Evolutionary conservation across 2,888 invertebrate genomes (phyloP).

Genomic region (Electrophaes corylata): DNA sequence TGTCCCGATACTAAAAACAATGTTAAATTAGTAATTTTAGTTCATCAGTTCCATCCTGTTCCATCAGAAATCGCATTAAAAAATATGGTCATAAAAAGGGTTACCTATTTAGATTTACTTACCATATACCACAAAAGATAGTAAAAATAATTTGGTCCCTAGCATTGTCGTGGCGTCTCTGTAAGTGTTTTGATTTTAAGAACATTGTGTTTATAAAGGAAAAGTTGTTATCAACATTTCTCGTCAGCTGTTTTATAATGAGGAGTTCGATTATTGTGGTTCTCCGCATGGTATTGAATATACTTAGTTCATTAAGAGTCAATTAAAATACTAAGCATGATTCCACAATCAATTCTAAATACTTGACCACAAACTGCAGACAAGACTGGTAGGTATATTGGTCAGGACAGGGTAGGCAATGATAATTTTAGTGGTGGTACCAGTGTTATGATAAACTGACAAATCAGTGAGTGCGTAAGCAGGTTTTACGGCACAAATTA

Average conservation of each 20-base stretch:
- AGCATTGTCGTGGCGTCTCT: constrained; percentile 31
- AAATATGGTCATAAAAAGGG: no score
- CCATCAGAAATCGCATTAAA: no score
- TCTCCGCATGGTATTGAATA: neutral
- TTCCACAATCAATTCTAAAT: no score
- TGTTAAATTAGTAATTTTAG: neutral
- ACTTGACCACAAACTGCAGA: no score
- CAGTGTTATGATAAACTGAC: no score
- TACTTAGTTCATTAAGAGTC: neutral
- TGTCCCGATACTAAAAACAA: constrained; percentile 29
- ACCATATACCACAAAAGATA: constrained; percentile 51
- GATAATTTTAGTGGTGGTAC: no score
- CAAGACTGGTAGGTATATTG: no score
- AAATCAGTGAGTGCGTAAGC: no score
- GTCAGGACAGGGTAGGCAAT: no score
- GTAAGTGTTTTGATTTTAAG: constrained; percentile 9
- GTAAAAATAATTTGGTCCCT: constrained; percentile 42
- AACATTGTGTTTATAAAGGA: constrained; percentile 12
- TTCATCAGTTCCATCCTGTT: no score
- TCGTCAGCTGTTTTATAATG: constrained; percentile 3
- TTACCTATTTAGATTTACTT: constrained; percentile 35
- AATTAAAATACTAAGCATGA: neutral
- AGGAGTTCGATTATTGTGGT: constrained; percentile 9
- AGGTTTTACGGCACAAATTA: no score
- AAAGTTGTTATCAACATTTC: constrained; percentile 2